phyloP scores from a whole-genome alignment of 2,113 vertebrate genomes.

The Vombatus ursinus region DNA sequence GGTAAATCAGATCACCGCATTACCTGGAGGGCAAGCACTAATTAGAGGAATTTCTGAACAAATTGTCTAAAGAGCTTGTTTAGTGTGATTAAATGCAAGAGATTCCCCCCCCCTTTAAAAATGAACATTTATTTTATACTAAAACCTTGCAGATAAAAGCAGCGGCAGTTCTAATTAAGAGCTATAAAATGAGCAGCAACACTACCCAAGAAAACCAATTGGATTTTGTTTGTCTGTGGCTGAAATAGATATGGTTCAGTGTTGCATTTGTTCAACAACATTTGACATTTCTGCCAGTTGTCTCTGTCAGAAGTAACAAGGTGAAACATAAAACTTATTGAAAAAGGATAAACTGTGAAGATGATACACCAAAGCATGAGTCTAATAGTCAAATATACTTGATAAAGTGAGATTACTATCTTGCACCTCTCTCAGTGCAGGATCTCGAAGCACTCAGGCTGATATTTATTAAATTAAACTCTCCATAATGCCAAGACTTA shows the following conservation, averaged over 20 bases:
- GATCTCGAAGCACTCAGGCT: background rate
- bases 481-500: conserved; percentile 47
- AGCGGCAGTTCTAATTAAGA: conserved; percentile 78
- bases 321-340: conserved; percentile 66
- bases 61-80: conserved; percentile 87
- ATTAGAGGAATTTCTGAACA: conserved; percentile 87
- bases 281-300: conserved; percentile 45
- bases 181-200: conserved; percentile 60
- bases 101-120: conserved; percentile 57
- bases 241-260: conserved; percentile 40
- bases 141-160: conserved; percentile 71
- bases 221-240: conserved; percentile 52
- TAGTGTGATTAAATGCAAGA: conserved; percentile 83
- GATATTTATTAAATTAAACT: conserved; percentile 45
- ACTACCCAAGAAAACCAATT: conserved; percentile 61
- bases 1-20: conserved; percentile 86
- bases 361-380: conserved; percentile 42
- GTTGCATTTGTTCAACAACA: conserved; percentile 50
- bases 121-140: conserved; percentile 75
- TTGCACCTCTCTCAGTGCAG: conserved; percentile 14
- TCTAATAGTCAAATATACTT: conserved; percentile 61
- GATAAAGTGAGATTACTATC: conserved; percentile 59
- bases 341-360: conserved; percentile 61
- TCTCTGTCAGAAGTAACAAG: conserved; percentile 68
- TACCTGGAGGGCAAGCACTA: conserved; percentile 88